Evolutionary conservation across 2,888 invertebrate genomes (phyloP).

Genomic region (Aproaerema taeniolella): DNA sequence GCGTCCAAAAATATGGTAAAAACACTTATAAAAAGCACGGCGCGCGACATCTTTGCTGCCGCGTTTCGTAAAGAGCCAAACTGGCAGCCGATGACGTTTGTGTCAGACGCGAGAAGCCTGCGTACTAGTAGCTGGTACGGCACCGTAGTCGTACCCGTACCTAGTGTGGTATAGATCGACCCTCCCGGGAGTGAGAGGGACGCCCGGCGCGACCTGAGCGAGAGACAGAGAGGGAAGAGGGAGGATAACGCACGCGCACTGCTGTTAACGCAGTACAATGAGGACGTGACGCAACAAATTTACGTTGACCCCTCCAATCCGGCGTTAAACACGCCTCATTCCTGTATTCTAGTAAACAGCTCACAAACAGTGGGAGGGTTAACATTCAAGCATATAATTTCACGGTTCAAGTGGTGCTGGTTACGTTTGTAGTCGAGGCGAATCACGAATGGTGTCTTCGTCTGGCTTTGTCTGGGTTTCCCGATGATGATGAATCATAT

Average conservation of each 20-base stretch:
- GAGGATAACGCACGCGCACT: slow-evolving; percentile 68
- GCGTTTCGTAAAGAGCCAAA: slow-evolving; percentile 54
- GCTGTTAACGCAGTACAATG: slow-evolving; percentile 58
- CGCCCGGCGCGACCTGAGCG: slow-evolving; percentile 20
- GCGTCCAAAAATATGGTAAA: slow-evolving; percentile 78
- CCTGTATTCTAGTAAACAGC: slow-evolving; percentile 7
- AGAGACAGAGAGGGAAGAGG: slow-evolving; percentile 43
- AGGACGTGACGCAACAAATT: slow-evolving; percentile 32
- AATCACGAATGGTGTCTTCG: slow-evolving; percentile 65
- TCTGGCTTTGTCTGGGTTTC: slow-evolving; percentile 70
- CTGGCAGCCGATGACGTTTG: slow-evolving; percentile 54
- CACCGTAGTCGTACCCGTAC: slow-evolving; percentile 70
- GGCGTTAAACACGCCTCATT: slow-evolving; percentile 9
- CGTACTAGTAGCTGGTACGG: slow-evolving; percentile 63
- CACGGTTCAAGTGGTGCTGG: slow-evolving; percentile 1
- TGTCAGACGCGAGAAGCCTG: slow-evolving; percentile 64
- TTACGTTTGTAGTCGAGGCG: slow-evolving; percentile 37
- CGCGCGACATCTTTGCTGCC: slow-evolving; percentile 79
- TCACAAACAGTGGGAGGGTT: neutral
- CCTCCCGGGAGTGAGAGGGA: slow-evolving; percentile 60
- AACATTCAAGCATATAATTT: neutral
- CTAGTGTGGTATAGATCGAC: slow-evolving; percentile 74
- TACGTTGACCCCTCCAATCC: slow-evolving; percentile 1
- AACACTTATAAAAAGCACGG: slow-evolving; percentile 78
- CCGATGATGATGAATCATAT: slow-evolving; percentile 70